Conservation (phyloP, 2,888 invertebrate species). For the Chloroclystis v-ata region DNA sequence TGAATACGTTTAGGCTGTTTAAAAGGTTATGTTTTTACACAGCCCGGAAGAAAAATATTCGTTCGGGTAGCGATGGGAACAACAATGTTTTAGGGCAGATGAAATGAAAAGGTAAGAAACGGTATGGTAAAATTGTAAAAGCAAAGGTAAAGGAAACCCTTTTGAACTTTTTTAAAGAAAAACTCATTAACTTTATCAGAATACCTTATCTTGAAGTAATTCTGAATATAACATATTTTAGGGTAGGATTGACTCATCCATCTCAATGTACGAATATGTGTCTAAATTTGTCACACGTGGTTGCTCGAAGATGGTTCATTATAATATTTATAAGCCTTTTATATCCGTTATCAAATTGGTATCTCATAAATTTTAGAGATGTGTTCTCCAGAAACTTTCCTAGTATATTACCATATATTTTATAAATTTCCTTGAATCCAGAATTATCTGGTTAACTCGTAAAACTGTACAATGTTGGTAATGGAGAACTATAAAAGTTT, state of each 20-base stretch:
- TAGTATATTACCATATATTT: slow-evolving; percentile 2
- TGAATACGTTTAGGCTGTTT: slow-evolving; percentile 27
- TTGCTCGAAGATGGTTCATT: too few relatives aligned
- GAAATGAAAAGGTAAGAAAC: neutral
- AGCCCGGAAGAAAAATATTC: neutral
- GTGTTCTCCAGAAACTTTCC: too few relatives aligned
- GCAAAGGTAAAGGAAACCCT: neutral
- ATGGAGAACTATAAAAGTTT: slow-evolving; percentile 55
- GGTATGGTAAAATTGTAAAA: neutral
- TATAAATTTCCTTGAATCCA: slow-evolving; percentile 27
- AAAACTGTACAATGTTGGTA: slow-evolving; percentile 46
- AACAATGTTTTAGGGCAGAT: neutral
- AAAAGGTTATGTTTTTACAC: slow-evolving; percentile 22
- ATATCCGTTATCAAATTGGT: too few relatives aligned
- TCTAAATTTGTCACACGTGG: too few relatives aligned
- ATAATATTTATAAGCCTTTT: too few relatives aligned
- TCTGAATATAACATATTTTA: too few relatives aligned
- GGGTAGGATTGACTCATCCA: too few relatives aligned
- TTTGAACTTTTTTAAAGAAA: too few relatives aligned
- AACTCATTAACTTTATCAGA: too few relatives aligned
- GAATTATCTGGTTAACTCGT: slow-evolving; percentile 50
- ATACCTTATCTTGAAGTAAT: too few relatives aligned
- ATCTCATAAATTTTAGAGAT: too few relatives aligned
- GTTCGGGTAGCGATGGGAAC: neutral
- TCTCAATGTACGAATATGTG: too few relatives aligned